phyloP scores from a whole-genome alignment of 1,140 invertebrate genomes.

The Cydia splendana region DNA sequence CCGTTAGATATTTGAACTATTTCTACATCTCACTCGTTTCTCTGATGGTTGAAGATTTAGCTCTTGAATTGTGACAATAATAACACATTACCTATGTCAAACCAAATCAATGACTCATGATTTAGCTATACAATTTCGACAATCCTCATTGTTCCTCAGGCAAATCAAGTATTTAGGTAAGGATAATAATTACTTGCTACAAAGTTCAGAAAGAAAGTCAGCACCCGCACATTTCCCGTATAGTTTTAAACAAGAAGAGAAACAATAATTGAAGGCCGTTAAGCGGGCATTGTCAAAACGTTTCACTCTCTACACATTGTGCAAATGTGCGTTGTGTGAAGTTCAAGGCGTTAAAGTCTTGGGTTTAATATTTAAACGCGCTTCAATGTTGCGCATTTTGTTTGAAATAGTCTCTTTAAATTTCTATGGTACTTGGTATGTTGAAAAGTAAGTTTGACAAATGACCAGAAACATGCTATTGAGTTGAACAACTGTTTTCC shows the following conservation, averaged over 20 bases:
- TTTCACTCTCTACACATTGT: slow-evolving; percentile 21
- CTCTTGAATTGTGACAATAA: too few species aligned
- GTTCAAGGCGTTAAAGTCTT: slow-evolving; percentile 3
- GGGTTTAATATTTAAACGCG: neutral
- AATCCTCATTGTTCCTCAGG: too few species aligned
- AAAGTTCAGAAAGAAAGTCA: neutral
- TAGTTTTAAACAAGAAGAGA: neutral
- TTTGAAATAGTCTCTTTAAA: neutral
- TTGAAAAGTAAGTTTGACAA: too few species aligned
- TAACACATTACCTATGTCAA: too few species aligned
- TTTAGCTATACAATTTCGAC: too few species aligned
- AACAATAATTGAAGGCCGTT: slow-evolving; percentile 3
- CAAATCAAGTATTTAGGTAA: too few species aligned
- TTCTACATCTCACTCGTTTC: too few species aligned
- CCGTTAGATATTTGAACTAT: too few species aligned
- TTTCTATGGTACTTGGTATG: neutral
- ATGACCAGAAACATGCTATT: too few species aligned
- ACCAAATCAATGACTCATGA: too few species aligned
- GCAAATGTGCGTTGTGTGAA: neutral
- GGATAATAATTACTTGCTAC: neutral
- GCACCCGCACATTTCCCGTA: neutral
- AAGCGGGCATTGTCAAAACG: neutral
- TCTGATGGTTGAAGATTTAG: too few species aligned
- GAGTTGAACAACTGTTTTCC: neutral
- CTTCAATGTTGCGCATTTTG: neutral